Evolutionary conservation across 2,113 vertebrate genomes (phyloP), one percentile per base, ranked within the genome.

Genomic region (Equus quagga): DNA sequence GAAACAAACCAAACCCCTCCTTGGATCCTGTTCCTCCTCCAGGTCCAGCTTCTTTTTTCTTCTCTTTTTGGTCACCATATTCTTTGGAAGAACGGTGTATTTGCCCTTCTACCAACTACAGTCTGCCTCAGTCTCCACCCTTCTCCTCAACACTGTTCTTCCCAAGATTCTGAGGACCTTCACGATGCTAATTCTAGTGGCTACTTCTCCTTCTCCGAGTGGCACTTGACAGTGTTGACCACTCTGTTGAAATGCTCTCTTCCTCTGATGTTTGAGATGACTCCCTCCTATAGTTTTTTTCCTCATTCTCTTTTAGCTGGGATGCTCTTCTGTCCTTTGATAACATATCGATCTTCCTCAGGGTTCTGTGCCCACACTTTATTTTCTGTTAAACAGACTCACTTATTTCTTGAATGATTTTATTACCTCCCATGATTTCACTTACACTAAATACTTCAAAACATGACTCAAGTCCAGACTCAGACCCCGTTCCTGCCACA

Each of bases 211-310:
- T 56, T 75, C 15, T 28, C 41, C 62, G 28, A 36, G 28, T 4
- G 6, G 5, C 10, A 0, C 8, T 46, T 78, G 41, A 28, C 5
- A 49, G 23, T 14, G 18, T 0, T 44, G 64, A 15, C 33, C 17
- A 10, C 10, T 82, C 4, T 23, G 15, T 15, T 13, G 65, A 70
- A 75, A 46, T 11, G 5, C 13, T 89, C 72, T 76, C n/a, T 76
- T 62, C 49, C 46, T 10, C 36, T 82, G 49, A 19, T 12, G 56
- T 65, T 15, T 21, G 49, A 54, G 24, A 15, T 13, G 6, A 13
- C 28, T n/a, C 0, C 0, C 5, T 33, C 28, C 36, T 13, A 5
- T 0, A 23, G 2, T 36, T 70, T 78, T 78, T 73, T 36, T 49
- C 89, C n/a, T 18, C 9, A 14, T 60, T 84, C 15, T 94, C 31